phyloP scores from a whole-genome alignment of 2,888 invertebrate genomes.

The Rugalucina vietnamica region DNA sequence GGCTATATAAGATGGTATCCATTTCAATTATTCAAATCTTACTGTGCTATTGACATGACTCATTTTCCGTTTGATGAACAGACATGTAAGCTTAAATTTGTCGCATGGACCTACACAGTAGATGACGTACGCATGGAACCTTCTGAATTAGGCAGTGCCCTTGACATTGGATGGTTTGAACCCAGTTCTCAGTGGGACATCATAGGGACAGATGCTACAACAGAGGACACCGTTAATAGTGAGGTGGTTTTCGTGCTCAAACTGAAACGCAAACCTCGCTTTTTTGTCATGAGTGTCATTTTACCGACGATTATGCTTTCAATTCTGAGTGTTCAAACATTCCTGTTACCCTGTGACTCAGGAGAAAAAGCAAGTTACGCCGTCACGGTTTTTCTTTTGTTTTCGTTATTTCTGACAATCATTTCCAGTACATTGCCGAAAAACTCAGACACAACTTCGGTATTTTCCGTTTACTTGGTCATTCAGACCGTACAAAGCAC shows the following conservation, averaged over 20 bases:
- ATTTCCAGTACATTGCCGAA: constrained; percentile 63
- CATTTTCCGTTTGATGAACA: constrained; percentile 18
- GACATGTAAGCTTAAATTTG: constrained; percentile 8
- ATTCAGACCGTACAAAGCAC: constrained; percentile 13
- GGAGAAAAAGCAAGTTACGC: constrained; percentile 66
- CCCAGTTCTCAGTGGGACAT: constrained; percentile 43
- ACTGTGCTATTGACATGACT: constrained; percentile 10
- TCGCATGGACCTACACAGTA: constrained; percentile 12
- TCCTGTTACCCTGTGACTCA: constrained; percentile 65
- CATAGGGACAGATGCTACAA: constrained; percentile 16
- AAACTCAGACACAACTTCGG: constrained; percentile 63
- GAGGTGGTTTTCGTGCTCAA: constrained; percentile 62
- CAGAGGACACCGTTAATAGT: constrained; percentile 51
- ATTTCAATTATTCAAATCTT: background rate
- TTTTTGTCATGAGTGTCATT: constrained; percentile 63
- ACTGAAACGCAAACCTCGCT: constrained; percentile 61
- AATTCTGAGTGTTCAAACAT: constrained; percentile 63
- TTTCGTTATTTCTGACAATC: constrained; percentile 67
- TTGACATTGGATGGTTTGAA: too few species aligned
- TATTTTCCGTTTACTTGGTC: constrained; percentile 32
- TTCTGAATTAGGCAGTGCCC: too few species aligned
- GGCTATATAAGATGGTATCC: background rate
- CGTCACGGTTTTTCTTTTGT: constrained; percentile 67
- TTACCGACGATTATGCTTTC: constrained; percentile 66
- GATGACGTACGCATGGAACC: constrained; percentile 7